Conservation (phyloP, 1,140 invertebrate species). For the Triops cancriformis region DNA sequence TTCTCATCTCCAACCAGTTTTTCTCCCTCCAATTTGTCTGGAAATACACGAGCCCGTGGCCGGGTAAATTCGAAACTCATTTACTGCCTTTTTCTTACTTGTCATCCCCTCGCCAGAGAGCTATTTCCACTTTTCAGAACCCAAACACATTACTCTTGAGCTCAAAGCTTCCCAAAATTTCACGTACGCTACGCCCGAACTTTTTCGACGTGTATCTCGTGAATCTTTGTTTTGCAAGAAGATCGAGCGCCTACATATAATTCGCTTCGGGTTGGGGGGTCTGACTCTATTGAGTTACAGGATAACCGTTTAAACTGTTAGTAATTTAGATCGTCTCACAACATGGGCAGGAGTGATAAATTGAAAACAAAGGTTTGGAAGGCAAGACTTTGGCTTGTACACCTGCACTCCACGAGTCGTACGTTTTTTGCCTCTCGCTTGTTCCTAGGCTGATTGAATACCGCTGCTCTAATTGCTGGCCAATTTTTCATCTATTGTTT, state of each 20-base stretch:
- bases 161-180: not conserved
- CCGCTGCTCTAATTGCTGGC: no score
- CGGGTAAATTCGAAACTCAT: not conserved
- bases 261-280: not conserved
- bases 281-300: not conserved
- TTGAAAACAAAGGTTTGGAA: no score
- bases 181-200: not conserved
- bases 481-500: no score
- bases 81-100: not conserved
- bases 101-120: not conserved
- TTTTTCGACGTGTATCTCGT: not conserved
- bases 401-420: no score
- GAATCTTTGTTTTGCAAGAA: not conserved
- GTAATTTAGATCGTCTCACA: not conserved
- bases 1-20: not conserved
- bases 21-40: conserved; percentile 5
- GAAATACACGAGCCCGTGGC: not conserved
- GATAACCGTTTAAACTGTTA: not conserved
- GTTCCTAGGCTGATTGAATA: no score
- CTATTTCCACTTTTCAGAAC: not conserved
- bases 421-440: no score
- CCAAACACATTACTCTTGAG: not conserved
- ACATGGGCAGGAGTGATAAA: not conserved
- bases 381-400: no score
- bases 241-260: not conserved